A percentile compares a stretch with the other conserved stretches of the same genome.
Evolutionary conservation across 2,797 vertebrate species (phyloP).

Genomic region (Peromyscus eremicus): DNA sequence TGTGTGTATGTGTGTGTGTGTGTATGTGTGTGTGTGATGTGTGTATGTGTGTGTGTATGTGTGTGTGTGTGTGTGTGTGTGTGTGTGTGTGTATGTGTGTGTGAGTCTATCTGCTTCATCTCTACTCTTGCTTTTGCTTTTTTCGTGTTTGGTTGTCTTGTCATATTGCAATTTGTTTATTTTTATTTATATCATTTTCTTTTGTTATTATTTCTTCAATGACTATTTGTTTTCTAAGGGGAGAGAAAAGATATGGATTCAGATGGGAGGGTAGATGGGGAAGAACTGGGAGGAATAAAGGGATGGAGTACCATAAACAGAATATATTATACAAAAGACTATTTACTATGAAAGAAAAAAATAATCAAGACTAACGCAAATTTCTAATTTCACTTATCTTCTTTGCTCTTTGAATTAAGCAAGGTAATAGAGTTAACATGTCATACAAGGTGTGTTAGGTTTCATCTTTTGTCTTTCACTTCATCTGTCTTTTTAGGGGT

Average conservation of each 20-base stretch:
- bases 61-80: too few relatives aligned
- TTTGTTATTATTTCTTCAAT: not conserved
- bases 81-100: too few relatives aligned
- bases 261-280: too few relatives aligned
- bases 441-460: not conserved
- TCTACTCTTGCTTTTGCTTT: not conserved
- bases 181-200: too few relatives aligned
- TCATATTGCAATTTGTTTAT: not conserved
- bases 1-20: too few relatives aligned
- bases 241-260: not conserved
- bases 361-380: not conserved
- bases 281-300: not conserved
- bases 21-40: too few relatives aligned
- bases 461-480: not conserved
- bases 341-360: not conserved
- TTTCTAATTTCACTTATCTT: slow-evolving; percentile 31
- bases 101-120: not conserved
- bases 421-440: not conserved
- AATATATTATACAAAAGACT: not conserved
- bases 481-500: not conserved
- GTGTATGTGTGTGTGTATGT: too few relatives aligned
- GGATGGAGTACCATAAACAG: not conserved
- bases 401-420: slow-evolving; percentile 1
- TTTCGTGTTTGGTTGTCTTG: not conserved
- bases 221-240: not conserved